Evolutionary conservation across 2,888 invertebrate genomes (phyloP).

Genomic region (Drosophila ezoana): DNA sequence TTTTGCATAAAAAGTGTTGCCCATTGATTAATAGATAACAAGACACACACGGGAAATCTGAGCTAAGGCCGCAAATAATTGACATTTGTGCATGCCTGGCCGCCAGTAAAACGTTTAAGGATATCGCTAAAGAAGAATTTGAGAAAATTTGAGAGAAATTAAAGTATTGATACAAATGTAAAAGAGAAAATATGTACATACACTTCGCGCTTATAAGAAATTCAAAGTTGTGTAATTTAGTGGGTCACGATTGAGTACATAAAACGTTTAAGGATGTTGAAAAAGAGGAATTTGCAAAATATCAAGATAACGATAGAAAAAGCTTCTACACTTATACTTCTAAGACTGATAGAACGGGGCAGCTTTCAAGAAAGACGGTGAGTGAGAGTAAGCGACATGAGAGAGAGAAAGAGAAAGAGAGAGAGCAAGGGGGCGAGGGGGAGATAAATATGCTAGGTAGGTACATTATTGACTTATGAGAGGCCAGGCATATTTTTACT

Average conservation of each 20-base stretch:
- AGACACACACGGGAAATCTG: too few species aligned
- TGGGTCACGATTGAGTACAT: not conserved
- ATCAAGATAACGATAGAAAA: too few species aligned
- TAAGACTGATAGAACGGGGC: too few species aligned
- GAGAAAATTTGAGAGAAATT: not conserved
- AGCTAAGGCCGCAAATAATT: too few species aligned
- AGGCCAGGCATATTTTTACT: not conserved
- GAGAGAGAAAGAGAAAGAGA: too few species aligned
- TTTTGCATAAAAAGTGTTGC: conserved; percentile 4
- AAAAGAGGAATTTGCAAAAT: not conserved
- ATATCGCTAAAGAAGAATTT: not conserved
- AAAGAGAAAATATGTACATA: not conserved
- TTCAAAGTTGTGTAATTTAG: too few species aligned
- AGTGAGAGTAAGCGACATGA: too few species aligned
- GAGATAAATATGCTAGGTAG: too few species aligned
- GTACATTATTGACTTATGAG: not conserved
- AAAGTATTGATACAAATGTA: not conserved
- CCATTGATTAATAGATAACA: not conserved
- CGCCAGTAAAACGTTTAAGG: conserved; percentile 6
- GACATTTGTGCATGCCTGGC: not conserved
- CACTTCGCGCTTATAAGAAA: too few species aligned
- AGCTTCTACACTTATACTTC: too few species aligned
- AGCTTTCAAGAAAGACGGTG: too few species aligned
- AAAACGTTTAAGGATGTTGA: conserved; percentile 4
- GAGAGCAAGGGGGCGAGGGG: too few species aligned